Conservation (phyloP, 2,113 vertebrate species). For the Ophthalmotilapia sp. region DNA sequence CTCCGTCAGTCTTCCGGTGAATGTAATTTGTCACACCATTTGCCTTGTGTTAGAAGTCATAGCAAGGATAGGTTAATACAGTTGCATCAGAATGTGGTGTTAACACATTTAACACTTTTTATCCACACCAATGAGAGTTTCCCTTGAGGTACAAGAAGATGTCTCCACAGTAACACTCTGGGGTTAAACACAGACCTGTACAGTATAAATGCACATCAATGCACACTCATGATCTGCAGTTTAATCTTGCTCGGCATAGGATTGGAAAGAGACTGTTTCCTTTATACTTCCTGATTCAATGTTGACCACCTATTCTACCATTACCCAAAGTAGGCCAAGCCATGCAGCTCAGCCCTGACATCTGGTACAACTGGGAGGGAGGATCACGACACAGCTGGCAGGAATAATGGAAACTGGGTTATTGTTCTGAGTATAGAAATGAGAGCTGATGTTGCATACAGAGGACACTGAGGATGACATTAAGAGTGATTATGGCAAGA, state of each 20-base stretch:
- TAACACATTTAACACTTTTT: background rate
- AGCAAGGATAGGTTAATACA: background rate
- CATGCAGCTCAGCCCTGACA: background rate
- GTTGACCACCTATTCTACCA: background rate
- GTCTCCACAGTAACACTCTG: background rate
- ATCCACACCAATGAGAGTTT: background rate
- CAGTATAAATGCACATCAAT: background rate
- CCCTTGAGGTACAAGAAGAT: background rate
- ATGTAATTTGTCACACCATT: background rate
- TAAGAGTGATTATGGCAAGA: background rate
- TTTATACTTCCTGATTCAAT: background rate
- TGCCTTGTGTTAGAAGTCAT: background rate
- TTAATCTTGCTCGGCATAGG: background rate
- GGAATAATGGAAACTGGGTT: slow-evolving; percentile 36
- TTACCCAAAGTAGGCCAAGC: slow-evolving; percentile 22
- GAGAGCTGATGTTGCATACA: background rate
- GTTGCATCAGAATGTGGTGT: background rate
- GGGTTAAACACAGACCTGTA: background rate
- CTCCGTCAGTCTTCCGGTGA: background rate
- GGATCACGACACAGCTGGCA: slow-evolving; percentile 16
- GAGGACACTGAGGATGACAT: background rate
- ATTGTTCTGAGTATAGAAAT: background rate
- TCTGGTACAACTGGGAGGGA: slow-evolving; percentile 16
- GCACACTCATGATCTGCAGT: background rate
- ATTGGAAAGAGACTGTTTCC: background rate